phyloP scores from a whole-genome alignment of 2,888 invertebrate genomes.

The Ormyrus pomaceus region DNA sequence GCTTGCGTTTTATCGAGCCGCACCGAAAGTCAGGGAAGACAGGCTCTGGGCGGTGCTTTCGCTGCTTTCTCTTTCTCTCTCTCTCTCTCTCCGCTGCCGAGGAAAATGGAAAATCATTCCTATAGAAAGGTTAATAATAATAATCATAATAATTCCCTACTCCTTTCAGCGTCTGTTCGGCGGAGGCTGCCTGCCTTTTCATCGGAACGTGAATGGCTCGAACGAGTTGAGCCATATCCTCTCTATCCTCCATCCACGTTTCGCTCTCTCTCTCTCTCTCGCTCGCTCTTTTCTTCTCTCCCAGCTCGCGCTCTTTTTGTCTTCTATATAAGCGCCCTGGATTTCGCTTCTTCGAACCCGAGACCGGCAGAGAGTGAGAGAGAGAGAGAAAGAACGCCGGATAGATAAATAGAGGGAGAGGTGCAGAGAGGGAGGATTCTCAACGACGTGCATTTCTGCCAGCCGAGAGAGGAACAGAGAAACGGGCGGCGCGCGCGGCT shows the following conservation, averaged over 20 bases:
- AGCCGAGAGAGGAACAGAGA: not conserved
- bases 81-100: not conserved
- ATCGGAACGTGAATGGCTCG: slow-evolving; percentile 73
- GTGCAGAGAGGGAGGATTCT: not conserved
- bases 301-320: slow-evolving; percentile 34
- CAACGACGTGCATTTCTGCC: not conserved
- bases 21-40: slow-evolving; percentile 33
- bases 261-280: slow-evolving; percentile 43
- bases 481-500: too few species aligned
- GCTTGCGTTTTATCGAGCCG: slow-evolving; percentile 31
- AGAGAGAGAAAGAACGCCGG: slow-evolving; percentile 7
- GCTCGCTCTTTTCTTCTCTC: slow-evolving; percentile 30
- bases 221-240: slow-evolving; percentile 75
- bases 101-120: slow-evolving; percentile 73
- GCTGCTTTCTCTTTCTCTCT: not conserved
- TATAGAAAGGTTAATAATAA: slow-evolving; percentile 74
- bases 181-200: slow-evolving; percentile 72
- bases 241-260: slow-evolving; percentile 60
- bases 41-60: slow-evolving; percentile 27
- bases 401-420: slow-evolving; percentile 37
- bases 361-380: not conserved
- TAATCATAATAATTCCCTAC: slow-evolving; percentile 75
- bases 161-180: slow-evolving; percentile 72
- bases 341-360: slow-evolving; percentile 50
- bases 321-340: slow-evolving; percentile 47